These are phyloP conservation scores for Sylvia borin DNA, from an alignment of 2,797 vertebrate species.

Conservation along the genomic window DNA sequence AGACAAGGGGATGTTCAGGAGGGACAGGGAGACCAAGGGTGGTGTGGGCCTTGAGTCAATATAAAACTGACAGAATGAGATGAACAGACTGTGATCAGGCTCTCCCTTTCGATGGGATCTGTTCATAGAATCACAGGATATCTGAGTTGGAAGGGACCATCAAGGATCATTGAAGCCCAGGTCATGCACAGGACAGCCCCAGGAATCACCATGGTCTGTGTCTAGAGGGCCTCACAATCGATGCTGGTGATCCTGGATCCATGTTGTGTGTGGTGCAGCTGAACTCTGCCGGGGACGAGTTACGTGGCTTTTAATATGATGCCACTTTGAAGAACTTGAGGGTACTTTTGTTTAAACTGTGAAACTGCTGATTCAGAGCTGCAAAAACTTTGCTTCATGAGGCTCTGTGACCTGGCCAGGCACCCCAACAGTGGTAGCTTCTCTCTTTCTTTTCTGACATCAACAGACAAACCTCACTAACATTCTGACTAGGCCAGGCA, in stretches of 20 bases:
- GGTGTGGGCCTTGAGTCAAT: background rate
- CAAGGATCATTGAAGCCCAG: background rate
- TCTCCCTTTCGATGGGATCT: background rate
- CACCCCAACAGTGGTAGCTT: background rate
- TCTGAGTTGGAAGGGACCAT: background rate
- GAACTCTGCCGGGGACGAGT: background rate
- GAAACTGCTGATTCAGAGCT: background rate
- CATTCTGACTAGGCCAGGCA: background rate
- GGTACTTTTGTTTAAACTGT: background rate
- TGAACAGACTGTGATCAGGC: background rate
- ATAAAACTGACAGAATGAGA: background rate
- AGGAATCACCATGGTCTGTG: background rate
- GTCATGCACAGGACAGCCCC: background rate
- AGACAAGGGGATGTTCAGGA: background rate
- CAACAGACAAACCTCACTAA: background rate
- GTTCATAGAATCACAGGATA: background rate
- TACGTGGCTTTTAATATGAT: background rate
- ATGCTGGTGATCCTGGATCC: background rate
- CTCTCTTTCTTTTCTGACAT: background rate
- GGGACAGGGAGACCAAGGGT: background rate
- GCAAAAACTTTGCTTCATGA: background rate
- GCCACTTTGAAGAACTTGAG: background rate
- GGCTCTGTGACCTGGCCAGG: background rate
- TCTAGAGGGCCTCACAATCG: accelerated
- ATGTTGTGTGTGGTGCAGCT: background rate